Base-by-base conservation (phyloP, 2,113 vertebrate genomes). In the Myotis yumanensis region DNA sequence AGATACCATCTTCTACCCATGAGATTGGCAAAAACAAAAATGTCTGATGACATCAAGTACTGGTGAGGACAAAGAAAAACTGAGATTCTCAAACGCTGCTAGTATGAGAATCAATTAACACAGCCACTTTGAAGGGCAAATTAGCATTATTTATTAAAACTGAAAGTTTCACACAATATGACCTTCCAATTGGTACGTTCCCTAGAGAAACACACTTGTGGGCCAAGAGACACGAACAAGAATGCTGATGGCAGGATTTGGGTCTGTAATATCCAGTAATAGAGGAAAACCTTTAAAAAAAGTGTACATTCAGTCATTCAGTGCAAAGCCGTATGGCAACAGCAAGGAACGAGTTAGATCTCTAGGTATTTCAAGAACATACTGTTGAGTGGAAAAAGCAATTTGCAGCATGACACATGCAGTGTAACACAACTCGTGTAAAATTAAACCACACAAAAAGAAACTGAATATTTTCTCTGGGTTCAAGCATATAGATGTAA, bases 121-220 rank as follows among this genome's bases (percentile, higher is more conserved):
- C 2, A 59, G 59, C 11, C 0, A 23, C 25, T 88, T 37, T 64
- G 83, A 94, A 97, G 94, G 69, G 90, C 79, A 96, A 89, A 94
- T 91, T 77, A 93, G 83, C 86, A 94, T 80, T 89, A 57, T 93
- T 93, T 94, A 80, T 91, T 95, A 89, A 96, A 96, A 96, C 43
- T n/a, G 83, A 94, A 96, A 95, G 91, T 93, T 91, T 94, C 83
- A 89, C n/a, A 84, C 72, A 37, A 11, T 80, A 89, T 91, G 75
- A 94, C 86, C 57, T 9, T 16, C 51, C 80, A 66, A 71, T 30
- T 69, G 64, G 23, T 86, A 91, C 52, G 71, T 96, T 94, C 82
- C 89, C 75, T 89, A 95, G 86, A 92, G 95, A 96, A 94, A 71
- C 57, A 73, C n/a, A 66, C 14, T 11, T 0, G 1, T 64, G 82